These are phyloP conservation scores for Exephanes ischioxanthus DNA, from an alignment of 2,888 invertebrate genomes.

Conservation along the genomic window DNA sequence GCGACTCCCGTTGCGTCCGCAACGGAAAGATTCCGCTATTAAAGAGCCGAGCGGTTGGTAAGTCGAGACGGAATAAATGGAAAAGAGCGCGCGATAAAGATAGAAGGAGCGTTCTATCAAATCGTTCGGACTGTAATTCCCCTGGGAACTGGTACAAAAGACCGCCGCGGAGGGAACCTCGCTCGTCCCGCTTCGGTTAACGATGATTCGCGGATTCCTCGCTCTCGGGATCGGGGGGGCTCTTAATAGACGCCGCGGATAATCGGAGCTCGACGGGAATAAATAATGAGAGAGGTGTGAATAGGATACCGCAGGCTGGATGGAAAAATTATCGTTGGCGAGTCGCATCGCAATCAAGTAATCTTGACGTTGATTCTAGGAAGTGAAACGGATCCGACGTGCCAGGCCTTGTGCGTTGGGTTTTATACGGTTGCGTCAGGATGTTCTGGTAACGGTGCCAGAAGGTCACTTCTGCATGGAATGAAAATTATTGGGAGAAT, in stretches of 20 bases:
- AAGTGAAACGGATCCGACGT: constrained; percentile 37
- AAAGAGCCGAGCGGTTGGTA: neutral
- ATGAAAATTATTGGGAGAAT: neutral
- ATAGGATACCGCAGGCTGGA: constrained; percentile 13
- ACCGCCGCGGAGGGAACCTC: constrained; percentile 48
- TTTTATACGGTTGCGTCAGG: neutral
- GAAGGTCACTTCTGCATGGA: neutral
- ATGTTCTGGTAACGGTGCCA: neutral
- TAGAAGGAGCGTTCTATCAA: constrained; percentile 53
- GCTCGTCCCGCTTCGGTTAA: constrained; percentile 53
- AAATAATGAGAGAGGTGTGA: constrained; percentile 46
- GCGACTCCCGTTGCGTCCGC: constrained; percentile 39
- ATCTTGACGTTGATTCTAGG: constrained; percentile 52
- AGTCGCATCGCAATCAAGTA: constrained; percentile 48
- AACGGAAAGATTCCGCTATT: constrained; percentile 2
- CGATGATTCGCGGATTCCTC: constrained; percentile 65
- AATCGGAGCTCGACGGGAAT: constrained; percentile 52
- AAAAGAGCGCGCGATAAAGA: constrained; percentile 15
- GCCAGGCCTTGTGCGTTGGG: neutral
- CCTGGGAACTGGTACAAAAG: constrained; percentile 68
- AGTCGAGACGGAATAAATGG: neutral
- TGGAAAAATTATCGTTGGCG: constrained; percentile 29
- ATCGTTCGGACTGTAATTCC: constrained; percentile 64
- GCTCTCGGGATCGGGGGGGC: neutral
- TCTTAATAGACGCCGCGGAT: constrained; percentile 34